Base-by-base conservation (phyloP, 2,888 invertebrate genomes). In the Brachypalpus laphriformis region DNA sequence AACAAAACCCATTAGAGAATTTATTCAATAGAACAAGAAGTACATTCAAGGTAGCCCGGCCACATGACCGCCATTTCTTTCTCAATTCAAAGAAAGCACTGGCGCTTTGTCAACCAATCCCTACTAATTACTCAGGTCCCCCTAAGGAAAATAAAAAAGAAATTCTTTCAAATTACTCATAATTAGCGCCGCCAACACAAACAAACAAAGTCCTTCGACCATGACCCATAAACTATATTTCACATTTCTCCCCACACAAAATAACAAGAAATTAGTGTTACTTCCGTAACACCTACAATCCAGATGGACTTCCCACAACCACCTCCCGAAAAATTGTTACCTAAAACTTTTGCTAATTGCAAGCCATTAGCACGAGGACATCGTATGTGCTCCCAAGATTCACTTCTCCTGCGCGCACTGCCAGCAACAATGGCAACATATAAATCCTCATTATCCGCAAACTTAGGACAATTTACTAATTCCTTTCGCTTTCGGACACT, bases 371-470 rank as follows among this genome's bases (percentile, higher is more conserved):
- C 78, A 42, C 40, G 61, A 66, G 66, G 54, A 61, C 37, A 68
- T 14, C 42, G 40, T 40, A 31, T 57, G 45, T 28, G 47, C 22
- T 37, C 2, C 1, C n/a, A 61, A 77, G 68, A 78, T 68, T 83
- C 72, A 74, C 78, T 83, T 83, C 4, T 14, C 7, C 18, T 1
- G 78, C 59, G 16, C 54, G 45, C 25, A 25, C 25, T 25, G 25
- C 14, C 22, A 37, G 40, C 71, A 68, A 5, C 72, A 70, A 78
- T 74, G 22, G 63, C 68, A 68, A 42, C 34, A 63, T 68, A 83
- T 78, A 83, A 83, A 83, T 83, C 63, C 74, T 74, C 72, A 83
- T 83, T 83, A 83, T 74, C 65, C 40, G 40, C 61, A 37, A 34
- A 65, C 47, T 66, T 59, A 61, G 51, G 31, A 51, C 72, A 56